Evolutionary conservation across 2,888 invertebrate genomes (phyloP), one percentile per base, ranked within the genome.

Genomic region (Pasiphila rectangulata): DNA sequence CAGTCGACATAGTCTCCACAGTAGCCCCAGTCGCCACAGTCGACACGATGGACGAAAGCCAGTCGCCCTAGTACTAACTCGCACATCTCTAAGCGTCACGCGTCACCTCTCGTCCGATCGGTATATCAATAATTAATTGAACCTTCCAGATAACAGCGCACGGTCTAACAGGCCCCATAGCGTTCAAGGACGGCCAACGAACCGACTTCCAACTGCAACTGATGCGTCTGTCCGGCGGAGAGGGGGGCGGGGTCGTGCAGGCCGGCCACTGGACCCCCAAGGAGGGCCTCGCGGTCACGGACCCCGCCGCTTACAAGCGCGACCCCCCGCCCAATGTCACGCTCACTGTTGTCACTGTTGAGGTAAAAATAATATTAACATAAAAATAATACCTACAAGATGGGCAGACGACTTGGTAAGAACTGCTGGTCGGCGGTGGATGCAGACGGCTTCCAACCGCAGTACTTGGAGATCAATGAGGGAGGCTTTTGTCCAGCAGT

Each of bases 121-220:
- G n/a, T n/a, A n/a, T n/a, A n/a, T n/a, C n/a, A n/a, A n/a, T n/a
- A n/a, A n/a, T n/a, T n/a, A n/a, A n/a, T n/a, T n/a, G n/a, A 27
- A 27, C 9, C 6, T 10, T 29, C 41, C 5, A 96, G 96, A 93
- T 93, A 19, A 93, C 93, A 66, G 92, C 95, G 29, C 94, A 94
- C 63, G 98, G 98, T 0, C 81, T 98, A 32, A 97, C 97, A 0
- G 98, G 98, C 0, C 94, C 93, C 21, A 92, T 98, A 37, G 93
- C 95, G 56, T 97, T 98, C 84, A 93, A 93, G 61, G 94, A 95
- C 65, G 97, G 97, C 1, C 92, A 93, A 53, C 89, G 98, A 21
- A 93, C 92, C 23, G 94, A 95, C 70, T 95, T 98, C 79, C 94
- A 94, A 71, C 90, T 98, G 41, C 97, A 98, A 72, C 88, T 97